phyloP scores from a whole-genome alignment of 2,888 invertebrate genomes.

The Tinea pellionella region DNA sequence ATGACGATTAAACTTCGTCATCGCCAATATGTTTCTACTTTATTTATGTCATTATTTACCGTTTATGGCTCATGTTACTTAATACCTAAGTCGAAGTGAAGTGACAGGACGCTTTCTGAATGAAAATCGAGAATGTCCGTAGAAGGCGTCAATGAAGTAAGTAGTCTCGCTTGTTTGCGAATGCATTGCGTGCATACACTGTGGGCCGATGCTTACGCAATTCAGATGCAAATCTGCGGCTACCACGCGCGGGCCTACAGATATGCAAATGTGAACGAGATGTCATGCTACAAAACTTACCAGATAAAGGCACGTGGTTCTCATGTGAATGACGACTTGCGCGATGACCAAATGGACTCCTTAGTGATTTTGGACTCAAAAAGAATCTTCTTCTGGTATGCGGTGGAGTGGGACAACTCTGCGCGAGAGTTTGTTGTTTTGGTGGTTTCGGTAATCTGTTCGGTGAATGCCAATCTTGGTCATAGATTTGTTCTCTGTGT shows the following conservation, averaged over 20 bases:
- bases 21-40: constrained; percentile 4
- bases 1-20: constrained; percentile 15
- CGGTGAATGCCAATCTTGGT: constrained; percentile 62
- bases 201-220: constrained; percentile 35
- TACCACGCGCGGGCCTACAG: constrained; percentile 34
- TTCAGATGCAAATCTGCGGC: constrained; percentile 34
- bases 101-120: constrained; percentile 28
- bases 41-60: constrained; percentile 2
- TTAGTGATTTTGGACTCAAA: constrained; percentile 82
- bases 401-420: constrained; percentile 87
- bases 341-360: constrained; percentile 79
- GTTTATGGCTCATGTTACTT: not conserved
- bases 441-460: constrained; percentile 72
- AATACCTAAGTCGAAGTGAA: not conserved
- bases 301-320: constrained; percentile 77
- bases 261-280: constrained; percentile 30
- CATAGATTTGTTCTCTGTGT: constrained; percentile 29
- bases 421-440: constrained; percentile 64
- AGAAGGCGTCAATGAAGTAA: constrained; percentile 44
- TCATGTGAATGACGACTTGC: constrained; percentile 61
- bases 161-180: constrained; percentile 16
- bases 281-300: constrained; percentile 51
- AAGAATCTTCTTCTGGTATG: constrained; percentile 82
- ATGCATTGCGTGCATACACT: constrained; percentile 29
- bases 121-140: constrained; percentile 35